phyloP scores from a whole-genome alignment of 1,140 invertebrate genomes.

The Cephus cinctus region DNA sequence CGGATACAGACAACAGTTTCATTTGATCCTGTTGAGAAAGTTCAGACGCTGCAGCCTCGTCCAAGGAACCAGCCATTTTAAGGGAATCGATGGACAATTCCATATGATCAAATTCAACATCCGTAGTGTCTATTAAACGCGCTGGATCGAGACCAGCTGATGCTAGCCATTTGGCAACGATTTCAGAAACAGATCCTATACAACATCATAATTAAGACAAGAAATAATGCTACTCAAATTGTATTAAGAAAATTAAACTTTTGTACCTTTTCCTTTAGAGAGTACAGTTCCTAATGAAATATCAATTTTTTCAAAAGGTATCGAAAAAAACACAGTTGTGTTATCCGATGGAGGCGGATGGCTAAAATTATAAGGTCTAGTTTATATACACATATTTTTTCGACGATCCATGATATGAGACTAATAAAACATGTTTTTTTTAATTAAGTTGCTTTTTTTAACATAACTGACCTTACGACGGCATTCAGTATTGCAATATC shows the following conservation, averaged over 20 bases:
- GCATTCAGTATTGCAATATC: slow-evolving; percentile 80
- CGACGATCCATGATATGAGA: background rate
- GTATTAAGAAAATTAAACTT: slow-evolving; percentile 17
- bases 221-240: background rate
- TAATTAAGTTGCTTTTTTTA: too few relatives aligned
- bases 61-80: slow-evolving; percentile 24
- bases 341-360: slow-evolving; percentile 33
- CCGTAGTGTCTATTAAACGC: slow-evolving; percentile 47
- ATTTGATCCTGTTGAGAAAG: slow-evolving; percentile 25
- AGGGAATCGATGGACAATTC: slow-evolving; percentile 27
- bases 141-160: slow-evolving; percentile 67
- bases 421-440: slow-evolving; percentile 43
- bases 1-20: slow-evolving; percentile 13
- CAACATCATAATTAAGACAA: slow-evolving; percentile 18
- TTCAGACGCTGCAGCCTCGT: slow-evolving; percentile 32
- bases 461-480: slow-evolving; percentile 61
- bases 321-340: slow-evolving; percentile 44
- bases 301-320: slow-evolving; percentile 62
- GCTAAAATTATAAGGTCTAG: slow-evolving; percentile 37
- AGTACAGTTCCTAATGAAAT: slow-evolving; percentile 75
- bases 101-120: slow-evolving; percentile 45
- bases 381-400: background rate
- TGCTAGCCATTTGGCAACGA: slow-evolving; percentile 79
- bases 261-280: slow-evolving; percentile 72
- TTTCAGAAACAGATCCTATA: slow-evolving; percentile 74